phyloP scores from a whole-genome alignment of 1,140 invertebrate genomes.

The Bombus fervidus region DNA sequence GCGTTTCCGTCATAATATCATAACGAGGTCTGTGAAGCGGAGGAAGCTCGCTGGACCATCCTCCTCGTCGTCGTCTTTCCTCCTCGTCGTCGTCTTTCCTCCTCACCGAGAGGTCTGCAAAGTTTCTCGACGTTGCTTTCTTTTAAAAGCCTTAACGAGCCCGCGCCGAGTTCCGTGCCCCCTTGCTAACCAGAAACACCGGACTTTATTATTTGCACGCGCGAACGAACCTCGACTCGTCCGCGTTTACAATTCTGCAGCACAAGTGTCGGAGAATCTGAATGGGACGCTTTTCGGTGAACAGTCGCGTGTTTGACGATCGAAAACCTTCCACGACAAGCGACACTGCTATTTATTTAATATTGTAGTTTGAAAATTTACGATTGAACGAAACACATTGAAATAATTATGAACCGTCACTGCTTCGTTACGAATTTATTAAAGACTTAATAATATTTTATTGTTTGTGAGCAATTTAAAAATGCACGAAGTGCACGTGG shows the following conservation, averaged over 20 bases:
- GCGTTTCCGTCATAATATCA: constrained; percentile 64
- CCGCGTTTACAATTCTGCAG: background rate
- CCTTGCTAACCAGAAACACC: constrained; percentile 50
- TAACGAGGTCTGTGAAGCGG: constrained; percentile 58
- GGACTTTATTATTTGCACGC: constrained; percentile 59
- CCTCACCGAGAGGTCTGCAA: constrained; percentile 46
- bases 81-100: constrained; percentile 9
- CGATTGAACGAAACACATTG: no score
- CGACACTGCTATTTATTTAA: no score
- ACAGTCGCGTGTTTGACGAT: background rate
- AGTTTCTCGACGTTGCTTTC: constrained; percentile 55
- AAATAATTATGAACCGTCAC: no score
- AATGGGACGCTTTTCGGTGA: background rate
- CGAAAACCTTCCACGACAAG: background rate
- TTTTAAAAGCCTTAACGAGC: constrained; percentile 65
- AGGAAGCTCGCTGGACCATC: constrained; percentile 36
- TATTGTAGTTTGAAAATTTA: no score
- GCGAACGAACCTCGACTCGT: background rate
- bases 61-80: constrained; percentile 1
- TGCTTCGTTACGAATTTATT: no score
- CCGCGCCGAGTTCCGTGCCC: constrained; percentile 31
- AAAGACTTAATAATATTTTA: no score
- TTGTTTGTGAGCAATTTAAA: no score
- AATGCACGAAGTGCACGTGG: no score
- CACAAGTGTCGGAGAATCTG: background rate